Conservation (phyloP, 2,888 invertebrate species). For the Lamellibrachia satsuma region DNA sequence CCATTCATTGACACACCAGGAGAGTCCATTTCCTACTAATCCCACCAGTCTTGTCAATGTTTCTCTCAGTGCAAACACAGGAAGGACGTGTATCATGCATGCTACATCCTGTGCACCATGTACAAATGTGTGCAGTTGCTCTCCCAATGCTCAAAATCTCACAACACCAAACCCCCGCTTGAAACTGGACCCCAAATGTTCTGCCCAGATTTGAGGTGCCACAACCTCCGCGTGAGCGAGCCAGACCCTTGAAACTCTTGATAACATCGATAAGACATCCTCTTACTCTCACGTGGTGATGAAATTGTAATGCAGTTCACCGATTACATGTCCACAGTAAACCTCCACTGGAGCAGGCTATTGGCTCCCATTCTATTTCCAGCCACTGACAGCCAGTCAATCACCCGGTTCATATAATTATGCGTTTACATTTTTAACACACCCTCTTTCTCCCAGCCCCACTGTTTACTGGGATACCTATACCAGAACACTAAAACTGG, state of each 20-base stretch:
- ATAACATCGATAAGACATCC: not conserved
- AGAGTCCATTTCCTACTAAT: not conserved
- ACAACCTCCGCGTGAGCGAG: not conserved
- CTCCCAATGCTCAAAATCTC: not conserved
- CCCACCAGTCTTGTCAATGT: not conserved
- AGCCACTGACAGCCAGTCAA: not conserved
- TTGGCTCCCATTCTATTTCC: not conserved
- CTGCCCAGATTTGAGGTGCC: not conserved
- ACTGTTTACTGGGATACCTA: not conserved
- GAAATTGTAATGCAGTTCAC: not conserved
- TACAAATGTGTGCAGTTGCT: not conserved
- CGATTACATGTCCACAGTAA: not conserved
- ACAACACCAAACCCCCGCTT: not conserved
- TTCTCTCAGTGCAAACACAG: not conserved
- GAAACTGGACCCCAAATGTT: not conserved
- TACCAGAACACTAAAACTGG: not conserved
- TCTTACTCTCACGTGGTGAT: not conserved
- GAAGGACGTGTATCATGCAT: too few relatives aligned
- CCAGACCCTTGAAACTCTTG: conserved; percentile 7
- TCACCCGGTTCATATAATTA: conserved; percentile 12
- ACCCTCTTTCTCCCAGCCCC: not conserved
- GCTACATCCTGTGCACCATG: not conserved
- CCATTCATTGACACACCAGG: not conserved
- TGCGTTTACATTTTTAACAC: not conserved
- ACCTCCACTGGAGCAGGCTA: not conserved